Percentiles rank a stretch among this genome's conserved stretches.
Conservation (phyloP, 2,888 invertebrate genomes). For the Hipparchia sbordonii region DNA sequence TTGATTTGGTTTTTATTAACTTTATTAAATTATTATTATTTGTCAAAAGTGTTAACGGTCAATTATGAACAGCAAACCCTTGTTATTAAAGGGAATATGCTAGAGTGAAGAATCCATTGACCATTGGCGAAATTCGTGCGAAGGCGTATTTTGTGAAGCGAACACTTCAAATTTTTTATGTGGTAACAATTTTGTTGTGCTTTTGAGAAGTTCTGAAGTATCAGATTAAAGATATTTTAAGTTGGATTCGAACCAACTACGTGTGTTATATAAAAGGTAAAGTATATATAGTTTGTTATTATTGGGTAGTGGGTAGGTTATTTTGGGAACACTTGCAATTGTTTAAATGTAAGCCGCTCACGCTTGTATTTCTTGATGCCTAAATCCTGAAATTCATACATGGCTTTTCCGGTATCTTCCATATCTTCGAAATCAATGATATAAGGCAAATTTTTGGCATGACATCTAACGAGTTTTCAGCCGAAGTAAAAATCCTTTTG, state of each 20-base stretch:
- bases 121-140: neutral
- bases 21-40: neutral
- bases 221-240: neutral
- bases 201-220: neutral
- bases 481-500: neutral
- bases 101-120: neutral
- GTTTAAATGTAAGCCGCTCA: neutral
- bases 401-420: neutral
- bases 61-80: neutral
- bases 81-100: neutral
- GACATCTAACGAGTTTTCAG: neutral
- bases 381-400: neutral
- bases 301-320: neutral
- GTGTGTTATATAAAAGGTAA: neutral
- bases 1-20: slow-evolving; percentile 16
- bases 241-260: slow-evolving; percentile 12
- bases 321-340: neutral
- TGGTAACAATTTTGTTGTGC: neutral
- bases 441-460: neutral
- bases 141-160: neutral
- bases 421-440: neutral
- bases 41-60: neutral
- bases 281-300: neutral
- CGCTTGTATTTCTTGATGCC: neutral
- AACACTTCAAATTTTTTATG: neutral